Evolutionary conservation across 2,888 invertebrate genomes (phyloP).

Genomic region (Cephus rjabovi): DNA sequence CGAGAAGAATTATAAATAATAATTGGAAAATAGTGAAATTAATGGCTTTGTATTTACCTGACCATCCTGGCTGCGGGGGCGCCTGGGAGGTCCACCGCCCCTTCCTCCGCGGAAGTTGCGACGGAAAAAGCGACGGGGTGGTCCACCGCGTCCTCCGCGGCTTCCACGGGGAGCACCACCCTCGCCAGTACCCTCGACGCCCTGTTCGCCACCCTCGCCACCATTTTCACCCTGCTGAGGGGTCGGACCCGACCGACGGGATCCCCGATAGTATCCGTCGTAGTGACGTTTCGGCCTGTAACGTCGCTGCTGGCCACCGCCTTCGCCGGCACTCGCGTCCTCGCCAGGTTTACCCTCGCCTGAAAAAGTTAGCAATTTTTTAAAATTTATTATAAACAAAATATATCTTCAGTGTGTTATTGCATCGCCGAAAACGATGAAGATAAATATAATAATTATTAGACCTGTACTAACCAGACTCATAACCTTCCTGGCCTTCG

Average conservation of each 20-base stretch:
- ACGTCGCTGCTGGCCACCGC: conserved; percentile 63
- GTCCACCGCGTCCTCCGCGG: conserved; percentile 65
- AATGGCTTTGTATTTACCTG: conserved; percentile 48
- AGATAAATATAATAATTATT: conserved; percentile 2
- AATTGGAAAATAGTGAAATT: no score
- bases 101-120: conserved; percentile 80
- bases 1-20: no score
- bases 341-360: conserved; percentile 65
- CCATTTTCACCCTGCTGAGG: conserved; percentile 60
- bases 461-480: conserved; percentile 46
- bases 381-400: no score
- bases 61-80: conserved; percentile 70
- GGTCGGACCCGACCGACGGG: conserved; percentile 64
- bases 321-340: conserved; percentile 62
- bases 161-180: conserved; percentile 55
- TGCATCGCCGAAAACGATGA: no score
- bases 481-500: conserved; percentile 62
- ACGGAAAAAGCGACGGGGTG: conserved; percentile 77
- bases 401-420: no score
- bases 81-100: conserved; percentile 68
- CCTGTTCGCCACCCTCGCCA: conserved; percentile 49
- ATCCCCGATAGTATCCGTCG: conserved; percentile 66
- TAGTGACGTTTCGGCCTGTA: conserved; percentile 68
- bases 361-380: conserved; percentile 18
- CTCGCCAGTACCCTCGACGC: conserved; percentile 45